A percentile compares a stretch with the other conserved stretches of the same genome.
phyloP scores from a whole-genome alignment of 2,797 vertebrate species.

The Pseudochromis fuscus region DNA sequence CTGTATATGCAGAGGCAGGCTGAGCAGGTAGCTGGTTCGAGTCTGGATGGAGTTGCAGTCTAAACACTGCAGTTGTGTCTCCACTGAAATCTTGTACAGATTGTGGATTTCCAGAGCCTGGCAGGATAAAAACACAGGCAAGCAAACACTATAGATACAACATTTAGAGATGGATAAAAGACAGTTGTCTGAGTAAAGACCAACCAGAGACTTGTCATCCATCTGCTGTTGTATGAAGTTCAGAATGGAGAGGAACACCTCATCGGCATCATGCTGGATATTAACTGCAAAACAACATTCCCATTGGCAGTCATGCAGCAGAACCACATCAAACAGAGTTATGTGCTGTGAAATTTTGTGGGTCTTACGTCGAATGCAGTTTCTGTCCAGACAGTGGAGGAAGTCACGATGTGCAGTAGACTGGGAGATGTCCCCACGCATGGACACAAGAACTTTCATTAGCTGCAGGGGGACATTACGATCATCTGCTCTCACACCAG shows the following conservation, averaged over 20 bases:
- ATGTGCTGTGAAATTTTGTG: neutral
- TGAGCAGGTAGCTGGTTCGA: constrained; percentile 69
- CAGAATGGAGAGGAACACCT: constrained; percentile 83
- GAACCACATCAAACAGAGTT: neutral
- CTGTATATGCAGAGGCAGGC: constrained; percentile 74
- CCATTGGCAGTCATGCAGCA: neutral
- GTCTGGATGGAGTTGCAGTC: constrained; percentile 58
- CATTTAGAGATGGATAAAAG: rapidly evolving
- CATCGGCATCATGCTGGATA: constrained; percentile 81
- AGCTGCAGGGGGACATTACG: constrained; percentile 71
- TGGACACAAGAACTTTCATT: constrained; percentile 65
- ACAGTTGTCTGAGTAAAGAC: constrained; percentile 25
- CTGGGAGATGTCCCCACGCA: constrained; percentile 56
- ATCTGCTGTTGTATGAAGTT: constrained; percentile 79
- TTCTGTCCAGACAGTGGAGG: constrained; percentile 78
- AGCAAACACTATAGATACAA: neutral
- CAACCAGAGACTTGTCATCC: constrained; percentile 72
- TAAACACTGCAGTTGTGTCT: constrained; percentile 72
- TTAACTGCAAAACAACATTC: constrained; percentile 61
- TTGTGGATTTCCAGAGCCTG: constrained; percentile 78
- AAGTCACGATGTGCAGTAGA: constrained; percentile 63
- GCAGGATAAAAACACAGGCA: neutral
- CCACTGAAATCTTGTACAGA: constrained; percentile 78
- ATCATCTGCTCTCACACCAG: neutral
- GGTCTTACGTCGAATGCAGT: constrained; percentile 72